Percentiles rank a stretch among this genome's conserved stretches.
Evolutionary conservation across 1,140 invertebrate genomes (phyloP).

Genomic region (Diorhabda sublineata): DNA sequence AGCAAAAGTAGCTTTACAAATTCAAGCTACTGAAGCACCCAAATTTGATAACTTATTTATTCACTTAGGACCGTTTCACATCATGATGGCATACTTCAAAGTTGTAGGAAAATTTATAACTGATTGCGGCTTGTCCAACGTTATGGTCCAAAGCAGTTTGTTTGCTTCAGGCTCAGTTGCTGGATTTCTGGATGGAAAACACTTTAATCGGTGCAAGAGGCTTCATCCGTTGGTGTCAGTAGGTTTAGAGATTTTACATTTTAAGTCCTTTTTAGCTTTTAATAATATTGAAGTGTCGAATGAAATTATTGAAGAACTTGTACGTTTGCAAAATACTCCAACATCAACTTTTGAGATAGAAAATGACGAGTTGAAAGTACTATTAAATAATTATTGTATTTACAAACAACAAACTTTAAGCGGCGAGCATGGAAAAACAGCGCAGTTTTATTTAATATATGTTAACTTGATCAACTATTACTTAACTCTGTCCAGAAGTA

Average conservation of each 20-base stretch:
- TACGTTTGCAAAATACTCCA: too few relatives aligned
- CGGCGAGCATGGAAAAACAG: slow-evolving; percentile 40
- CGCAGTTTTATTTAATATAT: slow-evolving; percentile 37
- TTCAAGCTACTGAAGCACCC: too few relatives aligned
- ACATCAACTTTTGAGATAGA: too few relatives aligned
- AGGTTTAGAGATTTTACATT: slow-evolving; percentile 38
- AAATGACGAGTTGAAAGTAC: too few relatives aligned
- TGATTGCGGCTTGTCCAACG: slow-evolving; percentile 41
- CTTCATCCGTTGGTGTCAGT: slow-evolving; percentile 40
- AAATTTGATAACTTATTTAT: too few relatives aligned
- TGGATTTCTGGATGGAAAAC: slow-evolving; percentile 41
- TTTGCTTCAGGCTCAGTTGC: slow-evolving; percentile 40
- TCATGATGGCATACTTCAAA: not conserved
- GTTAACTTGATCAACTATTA: slow-evolving; percentile 38
- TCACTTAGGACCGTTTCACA: too few relatives aligned
- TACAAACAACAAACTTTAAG: slow-evolving; percentile 20
- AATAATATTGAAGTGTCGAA: not conserved
- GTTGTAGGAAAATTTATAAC: slow-evolving; percentile 37
- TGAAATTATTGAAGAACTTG: too few relatives aligned
- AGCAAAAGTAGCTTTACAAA: too few relatives aligned
- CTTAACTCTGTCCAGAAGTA: slow-evolving; percentile 28
- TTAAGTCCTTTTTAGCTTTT: slow-evolving; percentile 13
- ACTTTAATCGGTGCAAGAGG: slow-evolving; percentile 23
- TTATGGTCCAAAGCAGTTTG: slow-evolving; percentile 42
- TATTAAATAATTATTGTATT: slow-evolving; percentile 6